Evolutionary conservation across 2,113 vertebrate genomes (phyloP).

Genomic region (human (Homo sapiens)): GRCh38 chr2:220555501-220556000

Average conservation of each 20-base stretch:
- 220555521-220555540: neutral
- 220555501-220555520: neutral
- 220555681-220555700: neutral
- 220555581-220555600: neutral
- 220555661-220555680: neutral
- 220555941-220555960: too few species aligned
- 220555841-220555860: neutral
- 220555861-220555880: neutral
- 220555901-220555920: too few species aligned
- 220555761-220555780: neutral
- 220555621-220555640: neutral
- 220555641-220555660: neutral
- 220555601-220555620: neutral
- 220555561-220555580: neutral
- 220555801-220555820: neutral
- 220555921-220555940: too few species aligned
- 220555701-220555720: neutral
- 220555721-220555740: neutral
- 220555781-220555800: rapidly evolving
- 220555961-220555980: too few species aligned
- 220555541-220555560: neutral
- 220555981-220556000: too few species aligned
- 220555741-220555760: neutral
- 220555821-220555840: neutral
- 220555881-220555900: neutral